Percentiles rank a stretch among this genome's conserved stretches.
Evolutionary conservation across 2,797 vertebrate genomes (phyloP).

Genomic region (Poecilia velifera): DNA sequence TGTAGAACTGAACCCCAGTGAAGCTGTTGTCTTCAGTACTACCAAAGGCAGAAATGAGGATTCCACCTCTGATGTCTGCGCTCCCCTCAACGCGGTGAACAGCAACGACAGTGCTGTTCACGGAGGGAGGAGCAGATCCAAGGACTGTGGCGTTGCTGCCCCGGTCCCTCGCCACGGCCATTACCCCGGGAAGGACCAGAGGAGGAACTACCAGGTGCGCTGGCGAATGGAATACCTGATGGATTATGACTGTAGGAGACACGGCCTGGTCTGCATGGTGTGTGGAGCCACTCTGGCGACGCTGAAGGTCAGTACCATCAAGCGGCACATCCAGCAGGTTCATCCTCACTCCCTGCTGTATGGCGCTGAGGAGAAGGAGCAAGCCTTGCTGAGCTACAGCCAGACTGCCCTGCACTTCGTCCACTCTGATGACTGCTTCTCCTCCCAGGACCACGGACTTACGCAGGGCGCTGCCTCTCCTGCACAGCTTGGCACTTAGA

Average conservation of each 20-base stretch:
- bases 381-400: constrained; percentile 84
- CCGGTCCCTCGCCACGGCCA: constrained; percentile 68
- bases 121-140: constrained; percentile 24
- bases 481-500: constrained; percentile 63
- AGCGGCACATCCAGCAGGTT: constrained; percentile 90
- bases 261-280: constrained; percentile 89
- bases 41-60: constrained; percentile 32
- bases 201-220: constrained; percentile 88
- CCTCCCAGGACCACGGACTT: constrained; percentile 72
- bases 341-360: constrained; percentile 89
- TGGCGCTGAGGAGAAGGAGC: constrained; percentile 83
- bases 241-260: constrained; percentile 89
- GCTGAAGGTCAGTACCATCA: constrained; percentile 88
- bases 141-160: not conserved
- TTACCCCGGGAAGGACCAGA: constrained; percentile 86
- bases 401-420: constrained; percentile 81
- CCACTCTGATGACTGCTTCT: constrained; percentile 80
- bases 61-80: constrained; percentile 13
- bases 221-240: constrained; percentile 91
- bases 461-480: constrained; percentile 22
- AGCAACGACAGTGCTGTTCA: constrained; percentile 17
- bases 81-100: constrained; percentile 47
- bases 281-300: constrained; percentile 86
- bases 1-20: constrained; percentile 51
- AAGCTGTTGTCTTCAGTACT: constrained; percentile 18